A percentile compares a stretch with the other conserved stretches of the same genome.
phyloP scores from a whole-genome alignment of 2,888 invertebrate genomes.

The Notocelia uddmanniana region DNA sequence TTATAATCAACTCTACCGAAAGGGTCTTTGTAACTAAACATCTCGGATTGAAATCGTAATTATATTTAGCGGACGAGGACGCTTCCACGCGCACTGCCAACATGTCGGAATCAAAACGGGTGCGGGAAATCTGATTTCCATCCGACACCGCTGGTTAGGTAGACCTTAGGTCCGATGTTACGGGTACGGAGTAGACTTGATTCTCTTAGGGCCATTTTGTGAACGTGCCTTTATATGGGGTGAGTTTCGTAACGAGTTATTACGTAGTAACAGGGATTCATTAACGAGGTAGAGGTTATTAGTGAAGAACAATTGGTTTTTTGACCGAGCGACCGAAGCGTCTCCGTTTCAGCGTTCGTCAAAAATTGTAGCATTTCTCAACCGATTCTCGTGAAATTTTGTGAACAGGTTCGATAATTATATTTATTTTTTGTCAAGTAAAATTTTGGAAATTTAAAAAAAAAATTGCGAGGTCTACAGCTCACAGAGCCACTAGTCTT shows the following conservation, averaged over 20 bases:
- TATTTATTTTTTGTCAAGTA: too few relatives aligned
- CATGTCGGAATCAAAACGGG: background rate
- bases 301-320: background rate
- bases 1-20: slow-evolving; percentile 34
- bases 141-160: background rate
- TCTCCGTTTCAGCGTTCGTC: too few relatives aligned
- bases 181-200: slow-evolving; percentile 23
- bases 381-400: too few relatives aligned
- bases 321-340: too few relatives aligned
- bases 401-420: too few relatives aligned
- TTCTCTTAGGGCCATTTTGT: slow-evolving; percentile 24
- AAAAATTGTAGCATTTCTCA: too few relatives aligned
- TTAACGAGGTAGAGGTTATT: slow-evolving; percentile 1
- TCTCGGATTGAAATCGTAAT: background rate
- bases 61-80: background rate
- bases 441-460: too few relatives aligned
- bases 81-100: background rate
- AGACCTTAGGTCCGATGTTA: slow-evolving; percentile 1
- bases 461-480: too few relatives aligned
- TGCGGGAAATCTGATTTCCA: background rate
- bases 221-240: slow-evolving; percentile 25
- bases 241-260: slow-evolving; percentile 29
- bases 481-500: too few relatives aligned
- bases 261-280: slow-evolving; percentile 10
- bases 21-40: background rate